These are phyloP conservation scores for Ferrisia virgata DNA, from an alignment of 2,888 invertebrate species.

Conservation along the genomic window DNA sequence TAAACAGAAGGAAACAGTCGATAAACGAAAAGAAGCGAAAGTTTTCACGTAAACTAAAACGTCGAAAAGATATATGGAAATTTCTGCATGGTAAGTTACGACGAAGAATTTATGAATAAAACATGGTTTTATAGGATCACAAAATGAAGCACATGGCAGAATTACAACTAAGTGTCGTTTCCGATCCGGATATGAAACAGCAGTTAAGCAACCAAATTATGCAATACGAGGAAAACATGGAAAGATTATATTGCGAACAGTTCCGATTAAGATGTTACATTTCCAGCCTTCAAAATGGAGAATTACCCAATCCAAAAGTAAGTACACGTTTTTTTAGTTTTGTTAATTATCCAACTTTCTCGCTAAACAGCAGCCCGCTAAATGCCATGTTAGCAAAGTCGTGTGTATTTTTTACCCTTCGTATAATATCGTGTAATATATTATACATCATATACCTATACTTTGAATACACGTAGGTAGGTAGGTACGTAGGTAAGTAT, in stretches of 20 bases:
- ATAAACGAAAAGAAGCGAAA: constrained; percentile 12
- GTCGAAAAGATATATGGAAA: constrained; percentile 33
- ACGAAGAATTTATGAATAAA: constrained; percentile 33
- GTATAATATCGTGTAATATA: no score
- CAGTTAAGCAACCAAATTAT: constrained; percentile 90
- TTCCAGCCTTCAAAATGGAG: constrained; percentile 92
- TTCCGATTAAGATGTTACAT: constrained; percentile 94
- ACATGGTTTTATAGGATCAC: constrained; percentile 70
- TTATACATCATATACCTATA: no score
- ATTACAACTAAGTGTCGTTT: constrained; percentile 92
- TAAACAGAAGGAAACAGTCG: constrained; percentile 30
- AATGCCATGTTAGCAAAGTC: background rate
- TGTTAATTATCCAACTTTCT: background rate
- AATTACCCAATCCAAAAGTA: constrained; percentile 96
- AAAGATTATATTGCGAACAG: constrained; percentile 93
- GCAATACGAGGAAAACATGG: constrained; percentile 96
- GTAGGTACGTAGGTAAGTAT: background rate
- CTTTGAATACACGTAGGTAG: background rate
- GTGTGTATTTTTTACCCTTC: background rate
- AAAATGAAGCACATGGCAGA: constrained; percentile 99
- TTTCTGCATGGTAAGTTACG: constrained; percentile 25
- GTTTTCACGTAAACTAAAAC: constrained; percentile 22
- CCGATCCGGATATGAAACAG: constrained; percentile 85
- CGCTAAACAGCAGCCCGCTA: background rate
- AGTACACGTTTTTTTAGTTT: constrained; percentile 50